Evolutionary conservation across 92 coral and sea anemone genomes (phyloP), one percentile per base, ranked within the genome.

Genomic region (Actinernus sp.): DNA sequence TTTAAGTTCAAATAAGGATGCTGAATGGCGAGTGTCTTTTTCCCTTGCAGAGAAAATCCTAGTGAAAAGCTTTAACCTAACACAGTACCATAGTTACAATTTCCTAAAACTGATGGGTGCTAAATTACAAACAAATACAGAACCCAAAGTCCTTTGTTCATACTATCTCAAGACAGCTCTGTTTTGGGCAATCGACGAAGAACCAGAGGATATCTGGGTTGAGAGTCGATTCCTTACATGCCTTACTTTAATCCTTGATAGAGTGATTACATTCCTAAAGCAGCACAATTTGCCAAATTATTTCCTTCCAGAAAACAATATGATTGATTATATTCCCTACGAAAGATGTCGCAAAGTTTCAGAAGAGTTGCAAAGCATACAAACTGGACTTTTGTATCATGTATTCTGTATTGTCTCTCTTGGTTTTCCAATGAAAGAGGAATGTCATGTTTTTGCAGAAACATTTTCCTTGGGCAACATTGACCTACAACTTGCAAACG

Each of bases 1-100:
- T 25, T 5, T 26, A 14, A 67, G 63, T 31, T 25, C 25, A 20
- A 41, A 51, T 22, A 67, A 67, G 30, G 16, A 33, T 18, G 8
- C 44, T 13, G 74, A 67, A 52, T 67, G 74, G 74, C 18, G 74
- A 39, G 31, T 67, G 14, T 67, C 74, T 5, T 67, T 67, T 12
- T 67, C 74, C 20, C 1, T 24, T 17, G 51, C 62, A 5, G 74
- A 67, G 50, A 67, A 51, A 0, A 17, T 17, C 18, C 40, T 51
- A 10, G 14, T 67, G 14, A 22, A 13, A 30, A 49, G 49, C 34
- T 18, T 67, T 11, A 67, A n/a, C 13, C 7, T 22, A 19, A 55
- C 59, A 1, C 74, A 67, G 51, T 51, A 29, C 61, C 25, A 67
- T 26, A 21, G 47, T 14, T 67, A 49, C 50, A 33, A 22, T 41